phyloP scores from a whole-genome alignment of 2,888 invertebrate species.

The Chymomyza amoena region DNA sequence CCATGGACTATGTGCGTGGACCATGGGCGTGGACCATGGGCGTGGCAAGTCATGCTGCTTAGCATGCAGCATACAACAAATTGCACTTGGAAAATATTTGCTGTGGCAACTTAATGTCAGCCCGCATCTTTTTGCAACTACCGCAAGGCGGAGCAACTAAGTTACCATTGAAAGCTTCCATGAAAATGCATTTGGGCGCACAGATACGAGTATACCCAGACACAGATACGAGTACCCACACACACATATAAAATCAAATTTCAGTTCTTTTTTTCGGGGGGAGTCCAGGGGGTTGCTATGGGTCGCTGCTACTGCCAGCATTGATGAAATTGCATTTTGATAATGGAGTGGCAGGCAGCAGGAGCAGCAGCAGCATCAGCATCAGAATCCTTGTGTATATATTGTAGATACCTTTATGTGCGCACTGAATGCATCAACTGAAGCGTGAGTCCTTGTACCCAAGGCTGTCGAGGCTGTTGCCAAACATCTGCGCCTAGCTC shows the following conservation, averaged over 20 bases:
- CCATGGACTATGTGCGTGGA: too few relatives aligned
- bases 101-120: not conserved
- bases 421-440: not conserved
- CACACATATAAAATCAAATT: not conserved
- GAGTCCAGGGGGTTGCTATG: not conserved
- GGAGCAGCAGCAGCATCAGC: too few relatives aligned
- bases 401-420: constrained; percentile 2
- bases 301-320: constrained; percentile 39
- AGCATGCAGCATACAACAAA: constrained; percentile 33
- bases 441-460: constrained; percentile 2
- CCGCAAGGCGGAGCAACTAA: not conserved
- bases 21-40: not conserved
- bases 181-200: not conserved
- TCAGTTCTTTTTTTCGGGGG: not conserved
- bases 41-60: not conserved
- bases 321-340: constrained; percentile 61
- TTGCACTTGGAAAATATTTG: constrained; percentile 46
- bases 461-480: not conserved
- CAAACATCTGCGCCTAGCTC: not conserved
- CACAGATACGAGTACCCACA: too few relatives aligned
- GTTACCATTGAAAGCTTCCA: not conserved
- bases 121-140: not conserved
- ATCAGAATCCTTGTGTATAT: not conserved
- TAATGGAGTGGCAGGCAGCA: constrained; percentile 35
- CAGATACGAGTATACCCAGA: too few relatives aligned